Percentiles rank a stretch among this genome's conserved stretches.
These are phyloP conservation scores for Petaurus breviceps DNA, from an alignment of 2,113 vertebrate species.

Conservation along the genomic window DNA sequence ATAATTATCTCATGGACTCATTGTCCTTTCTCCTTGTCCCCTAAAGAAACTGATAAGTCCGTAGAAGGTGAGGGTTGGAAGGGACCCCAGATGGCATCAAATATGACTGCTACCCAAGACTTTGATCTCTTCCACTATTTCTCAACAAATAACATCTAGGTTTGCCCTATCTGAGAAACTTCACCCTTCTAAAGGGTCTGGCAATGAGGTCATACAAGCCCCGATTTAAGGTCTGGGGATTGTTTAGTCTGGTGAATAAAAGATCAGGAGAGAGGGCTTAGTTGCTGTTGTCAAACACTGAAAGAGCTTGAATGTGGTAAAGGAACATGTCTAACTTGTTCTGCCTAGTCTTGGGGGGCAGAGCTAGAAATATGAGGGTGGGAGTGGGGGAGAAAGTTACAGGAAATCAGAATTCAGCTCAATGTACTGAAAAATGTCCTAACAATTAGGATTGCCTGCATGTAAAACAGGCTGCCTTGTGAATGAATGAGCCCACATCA, in stretches of 20 bases:
- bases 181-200: not conserved
- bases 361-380: not conserved
- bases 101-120: not conserved
- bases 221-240: slow-evolving; percentile 12
- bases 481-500: not conserved
- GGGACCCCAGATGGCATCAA: not conserved
- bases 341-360: not conserved
- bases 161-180: slow-evolving; percentile 49
- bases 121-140: not conserved
- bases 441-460: not conserved
- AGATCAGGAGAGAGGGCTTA: not conserved
- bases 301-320: not conserved
- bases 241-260: slow-evolving; percentile 15
- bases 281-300: slow-evolving; percentile 9
- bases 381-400: not conserved
- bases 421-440: not conserved
- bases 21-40: not conserved
- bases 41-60: not conserved
- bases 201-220: not conserved
- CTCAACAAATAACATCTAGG: not conserved
- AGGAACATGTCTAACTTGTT: not conserved
- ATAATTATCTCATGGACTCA: not conserved
- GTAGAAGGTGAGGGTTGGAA: not conserved
- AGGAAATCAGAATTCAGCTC: slow-evolving; percentile 20
- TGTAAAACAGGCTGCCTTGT: not conserved